These are phyloP conservation scores for Chloromyia formosa DNA, from an alignment of 2,888 invertebrate species.

Conservation along the genomic window DNA sequence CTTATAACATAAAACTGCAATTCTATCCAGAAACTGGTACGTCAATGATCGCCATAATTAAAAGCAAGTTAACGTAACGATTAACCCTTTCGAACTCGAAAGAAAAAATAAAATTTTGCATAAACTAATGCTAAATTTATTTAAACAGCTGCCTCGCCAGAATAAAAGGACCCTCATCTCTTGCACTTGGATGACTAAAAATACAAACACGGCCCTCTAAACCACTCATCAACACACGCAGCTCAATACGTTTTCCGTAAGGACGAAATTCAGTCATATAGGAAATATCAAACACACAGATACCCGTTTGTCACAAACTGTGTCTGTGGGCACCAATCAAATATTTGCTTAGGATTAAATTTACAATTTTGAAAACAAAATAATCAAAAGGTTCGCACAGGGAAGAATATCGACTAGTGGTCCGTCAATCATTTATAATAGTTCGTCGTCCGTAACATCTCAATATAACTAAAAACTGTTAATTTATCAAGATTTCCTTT, in stretches of 20 bases:
- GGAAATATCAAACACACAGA: no score
- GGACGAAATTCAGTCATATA: constrained; percentile 5
- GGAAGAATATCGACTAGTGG: background rate
- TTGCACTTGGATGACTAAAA: background rate
- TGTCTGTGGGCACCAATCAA: constrained; percentile 36
- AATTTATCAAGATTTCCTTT: constrained; percentile 42
- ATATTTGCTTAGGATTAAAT: constrained; percentile 46
- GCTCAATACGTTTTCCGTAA: constrained; percentile 7
- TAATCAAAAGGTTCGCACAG: constrained; percentile 16
- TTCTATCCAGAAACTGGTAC: no score
- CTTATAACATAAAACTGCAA: no score
- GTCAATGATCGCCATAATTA: no score
- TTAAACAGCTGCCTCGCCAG: constrained; percentile 32
- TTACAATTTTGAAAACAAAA: constrained; percentile 34
- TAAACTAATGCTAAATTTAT: constrained; percentile 34
- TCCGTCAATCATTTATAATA: background rate
- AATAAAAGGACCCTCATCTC: no score
- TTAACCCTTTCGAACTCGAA: no score
- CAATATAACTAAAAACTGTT: constrained; percentile 27
- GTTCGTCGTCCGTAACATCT: constrained; percentile 20
- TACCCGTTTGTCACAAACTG: constrained; percentile 9
- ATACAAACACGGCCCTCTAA: background rate
- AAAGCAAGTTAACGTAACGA: no score
- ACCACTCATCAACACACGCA: constrained; percentile 17
- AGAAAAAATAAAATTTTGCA: constrained; percentile 16